Evolutionary conservation across 1,140 invertebrate species (phyloP), one percentile per base, ranked within the genome.

Genomic region (Manduca sexta): DNA sequence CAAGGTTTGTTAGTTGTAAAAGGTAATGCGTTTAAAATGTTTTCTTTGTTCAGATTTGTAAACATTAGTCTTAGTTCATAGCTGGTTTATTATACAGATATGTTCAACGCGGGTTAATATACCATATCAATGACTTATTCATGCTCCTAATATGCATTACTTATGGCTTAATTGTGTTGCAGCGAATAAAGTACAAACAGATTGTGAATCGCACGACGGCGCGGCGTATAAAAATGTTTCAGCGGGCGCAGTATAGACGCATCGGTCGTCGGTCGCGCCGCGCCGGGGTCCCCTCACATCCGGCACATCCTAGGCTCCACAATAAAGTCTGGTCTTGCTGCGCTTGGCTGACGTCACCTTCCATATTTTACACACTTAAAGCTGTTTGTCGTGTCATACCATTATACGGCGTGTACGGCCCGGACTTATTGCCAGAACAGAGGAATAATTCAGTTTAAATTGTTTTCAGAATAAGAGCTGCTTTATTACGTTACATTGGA

Each of bases 361-460:
- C 77, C 71, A 83, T 85, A 85, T 76, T 82, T 85, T 77, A 83
- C 73, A 79, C 74, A 82, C 76, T 83, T 85, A 82, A 83, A 85
- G 79, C 77, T 84, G 81, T 81, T 85, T 85, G 82, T 83, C 78
- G 79, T 77, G 79, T 85, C 74, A 80, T 80, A 83, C 79, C 69
- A 85, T 85, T 85, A 83, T 85, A 79, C 79, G 78, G 58, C 65
- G 79, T 80, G 82, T 85, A 85, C 74, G 64, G 72, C 69, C 56
- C 59, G 55, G 72, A 83, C 77, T 85, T 85, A 82, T 69, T 78
- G 74, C 74, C 74, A 62, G 61, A 60, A 64, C 46, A 51, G 59
- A 68, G 52, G 46, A 69, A 76, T 76, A 75, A 82, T 64, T 84
- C 74, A 78, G 55, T 74, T 80, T 78, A 77, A 83, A 82, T 80